phyloP scores from a whole-genome alignment of 2,888 invertebrate species.

The Caenorhabditis imperialis region DNA sequence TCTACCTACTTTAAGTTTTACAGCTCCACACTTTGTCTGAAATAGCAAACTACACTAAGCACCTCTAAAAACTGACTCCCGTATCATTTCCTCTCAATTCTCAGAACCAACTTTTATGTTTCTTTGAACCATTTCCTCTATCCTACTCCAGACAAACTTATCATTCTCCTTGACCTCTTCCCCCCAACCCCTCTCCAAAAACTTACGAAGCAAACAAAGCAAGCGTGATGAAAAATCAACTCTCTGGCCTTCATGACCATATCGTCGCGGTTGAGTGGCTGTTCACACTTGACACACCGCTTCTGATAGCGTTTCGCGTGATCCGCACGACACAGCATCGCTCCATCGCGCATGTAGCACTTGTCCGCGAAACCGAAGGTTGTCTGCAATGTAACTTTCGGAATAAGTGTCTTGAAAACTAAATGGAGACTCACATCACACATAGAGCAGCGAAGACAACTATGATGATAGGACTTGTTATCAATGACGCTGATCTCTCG shows the following conservation, averaged over 20 bases:
- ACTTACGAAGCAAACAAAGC: constrained; percentile 85
- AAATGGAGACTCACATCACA: constrained; percentile 42
- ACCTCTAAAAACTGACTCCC: too few species aligned
- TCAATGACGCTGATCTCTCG: constrained; percentile 33
- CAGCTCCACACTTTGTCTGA: too few species aligned
- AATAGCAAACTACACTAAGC: too few species aligned
- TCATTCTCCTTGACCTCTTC: too few species aligned
- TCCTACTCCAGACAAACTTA: too few species aligned
- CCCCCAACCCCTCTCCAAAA: too few species aligned
- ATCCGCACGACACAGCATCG: constrained; percentile 40
- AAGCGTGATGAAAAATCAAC: constrained; percentile 89
- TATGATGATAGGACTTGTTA: constrained; percentile 29
- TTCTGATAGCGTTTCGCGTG: constrained; percentile 84
- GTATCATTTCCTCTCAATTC: too few species aligned
- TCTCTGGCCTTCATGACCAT: constrained; percentile 92
- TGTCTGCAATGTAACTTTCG: constrained; percentile 9
- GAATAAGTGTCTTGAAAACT: too few species aligned
- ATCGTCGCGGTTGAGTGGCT: constrained; percentile 89
- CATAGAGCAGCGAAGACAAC: constrained; percentile 33
- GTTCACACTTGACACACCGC: constrained; percentile 87
- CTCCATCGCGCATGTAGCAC: constrained; percentile 43
- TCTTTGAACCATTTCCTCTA: too few species aligned
- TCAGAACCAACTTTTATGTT: too few species aligned
- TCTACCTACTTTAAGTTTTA: too few species aligned
- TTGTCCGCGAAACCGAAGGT: constrained; percentile 44